phyloP scores from a whole-genome alignment of 2,797 vertebrate genomes.

The Triplophysa bombifrons region DNA sequence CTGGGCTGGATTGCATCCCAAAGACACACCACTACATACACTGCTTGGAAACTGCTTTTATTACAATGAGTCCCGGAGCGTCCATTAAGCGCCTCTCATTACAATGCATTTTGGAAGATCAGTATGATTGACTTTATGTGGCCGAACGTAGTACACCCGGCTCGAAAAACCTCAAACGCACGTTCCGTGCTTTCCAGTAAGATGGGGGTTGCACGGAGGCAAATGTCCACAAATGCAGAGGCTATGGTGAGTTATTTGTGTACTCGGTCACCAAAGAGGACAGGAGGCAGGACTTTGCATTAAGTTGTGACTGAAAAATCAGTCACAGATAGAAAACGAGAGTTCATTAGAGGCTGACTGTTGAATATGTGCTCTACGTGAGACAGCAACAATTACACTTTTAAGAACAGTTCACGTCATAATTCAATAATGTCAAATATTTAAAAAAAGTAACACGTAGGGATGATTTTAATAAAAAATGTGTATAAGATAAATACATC shows the following conservation, averaged over 20 bases:
- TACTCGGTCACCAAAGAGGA: constrained; percentile 12
- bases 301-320: constrained; percentile 20
- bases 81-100: constrained; percentile 77
- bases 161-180: constrained; percentile 51
- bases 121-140: constrained; percentile 78
- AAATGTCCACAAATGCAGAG: constrained; percentile 34
- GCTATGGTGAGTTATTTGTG: constrained; percentile 27
- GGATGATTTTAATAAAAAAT: too few species aligned
- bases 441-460: too few species aligned
- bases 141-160: constrained; percentile 71
- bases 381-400: background rate
- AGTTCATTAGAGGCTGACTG: constrained; percentile 23
- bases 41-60: constrained; percentile 77
- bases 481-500: too few species aligned
- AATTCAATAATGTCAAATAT: too few species aligned
- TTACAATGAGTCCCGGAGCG: constrained; percentile 78
- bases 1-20: constrained; percentile 77
- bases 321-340: constrained; percentile 25
- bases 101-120: constrained; percentile 76
- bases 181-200: constrained; percentile 25
- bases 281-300: constrained; percentile 29
- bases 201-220: constrained; percentile 19
- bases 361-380: background rate
- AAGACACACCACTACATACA: constrained; percentile 77
- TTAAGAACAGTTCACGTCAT: background rate